Evolutionary conservation across 2,797 vertebrate genomes (phyloP), one percentile per base, ranked within the genome.

Genomic region (Octomys mimax): DNA sequence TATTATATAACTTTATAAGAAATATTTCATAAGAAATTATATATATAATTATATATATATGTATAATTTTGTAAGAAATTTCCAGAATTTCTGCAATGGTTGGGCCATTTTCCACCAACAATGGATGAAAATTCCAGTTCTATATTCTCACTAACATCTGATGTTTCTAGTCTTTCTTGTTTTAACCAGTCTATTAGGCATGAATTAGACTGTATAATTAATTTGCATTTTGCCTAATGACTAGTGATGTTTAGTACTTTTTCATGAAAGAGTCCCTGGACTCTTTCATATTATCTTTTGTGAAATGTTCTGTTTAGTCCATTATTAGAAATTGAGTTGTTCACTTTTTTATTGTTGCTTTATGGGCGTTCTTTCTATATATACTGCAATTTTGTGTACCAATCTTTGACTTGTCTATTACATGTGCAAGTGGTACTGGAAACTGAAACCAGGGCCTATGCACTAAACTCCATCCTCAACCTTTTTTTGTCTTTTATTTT

Each of bases 21-120:
- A 90, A 71, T 88, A 66, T 18, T 66, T 4, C 12, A 66, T 31
- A 66, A 66, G 26, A 33, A 66, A 93, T 73, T 6, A 75, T 90
- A 82, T 66, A 28, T 64, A 70, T 36, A 16, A n/a, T n/a, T 19
- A 82, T 8, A 75, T 87, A 82, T 36, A 70, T 12, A 14, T 91
- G 31, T 78, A 86, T 97, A 82, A 42, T 52, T 77, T 80, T 46
- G 11, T 39, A 95, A 78, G 73, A 91, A 92, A 71, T 88, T 78
- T 46, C 90, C 75, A 87, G 70, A 77, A 39, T 78, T 89, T 81
- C 82, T 92, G 26, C 64, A 89, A 42, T 78, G 75, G 11, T 78
- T 93, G 73, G 52, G 31, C n/a, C 21, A 33, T 85, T 85, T 91
- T 49, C 73, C 42, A 46, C 73, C 21, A 49, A 24, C 13, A 91